These are phyloP conservation scores for Argyra leucocephala DNA, from an alignment of 2,888 invertebrate species.

Conservation along the genomic window DNA sequence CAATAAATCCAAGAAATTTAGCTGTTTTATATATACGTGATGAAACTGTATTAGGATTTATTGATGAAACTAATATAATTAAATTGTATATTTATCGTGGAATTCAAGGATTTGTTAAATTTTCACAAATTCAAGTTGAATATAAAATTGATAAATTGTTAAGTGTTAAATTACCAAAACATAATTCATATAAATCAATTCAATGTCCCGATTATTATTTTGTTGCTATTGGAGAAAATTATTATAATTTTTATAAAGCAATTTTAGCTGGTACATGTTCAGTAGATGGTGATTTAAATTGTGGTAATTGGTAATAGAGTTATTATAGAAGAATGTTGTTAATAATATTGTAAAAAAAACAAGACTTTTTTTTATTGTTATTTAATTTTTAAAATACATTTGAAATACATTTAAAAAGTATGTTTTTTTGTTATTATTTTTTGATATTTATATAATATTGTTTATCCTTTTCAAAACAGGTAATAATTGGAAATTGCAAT, in stretches of 20 bases:
- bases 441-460: too few species aligned
- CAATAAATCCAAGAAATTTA: slow-evolving; percentile 46
- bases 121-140: slow-evolving; percentile 28
- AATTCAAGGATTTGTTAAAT: slow-evolving; percentile 38
- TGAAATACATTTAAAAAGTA: too few species aligned
- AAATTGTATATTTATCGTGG: slow-evolving; percentile 37
- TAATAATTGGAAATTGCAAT: too few species aligned
- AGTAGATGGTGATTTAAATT: not conserved
- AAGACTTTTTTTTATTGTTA: too few species aligned
- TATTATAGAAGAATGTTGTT: too few species aligned
- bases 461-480: too few species aligned
- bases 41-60: slow-evolving; percentile 46
- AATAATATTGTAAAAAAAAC: too few species aligned
- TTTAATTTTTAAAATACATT: too few species aligned
- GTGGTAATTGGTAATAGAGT: not conserved
- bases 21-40: slow-evolving; percentile 38
- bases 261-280: slow-evolving; percentile 28
- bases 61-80: slow-evolving; percentile 38
- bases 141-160: slow-evolving; percentile 26
- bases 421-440: too few species aligned
- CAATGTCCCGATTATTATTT: slow-evolving; percentile 26
- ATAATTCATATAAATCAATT: slow-evolving; percentile 12
- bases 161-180: slow-evolving; percentile 23
- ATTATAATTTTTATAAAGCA: slow-evolving; percentile 33
- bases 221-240: slow-evolving; percentile 24